Evolutionary conservation across 2,113 vertebrate genomes (phyloP).

Genomic region (Vanacampus margaritifer): DNA sequence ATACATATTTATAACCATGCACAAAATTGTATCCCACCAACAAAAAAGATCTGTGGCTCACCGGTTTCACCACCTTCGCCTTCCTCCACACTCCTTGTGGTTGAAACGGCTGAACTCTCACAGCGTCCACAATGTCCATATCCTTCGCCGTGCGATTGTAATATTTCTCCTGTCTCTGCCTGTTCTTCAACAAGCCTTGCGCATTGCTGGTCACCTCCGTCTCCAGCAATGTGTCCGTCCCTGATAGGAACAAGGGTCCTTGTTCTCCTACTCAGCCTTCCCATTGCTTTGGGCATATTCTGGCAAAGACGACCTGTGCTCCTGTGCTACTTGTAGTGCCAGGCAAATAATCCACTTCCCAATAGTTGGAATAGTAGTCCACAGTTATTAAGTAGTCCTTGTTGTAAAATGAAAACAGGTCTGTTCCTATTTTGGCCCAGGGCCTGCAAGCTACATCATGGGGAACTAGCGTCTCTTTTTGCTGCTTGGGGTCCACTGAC

Average conservation of each 20-base stretch:
- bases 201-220: neutral
- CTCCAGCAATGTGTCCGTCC: neutral
- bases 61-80: too few relatives aligned
- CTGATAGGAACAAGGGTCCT: neutral
- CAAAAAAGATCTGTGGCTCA: neutral
- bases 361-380: neutral
- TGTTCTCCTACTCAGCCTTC: neutral
- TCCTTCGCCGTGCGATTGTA: neutral
- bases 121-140: neutral
- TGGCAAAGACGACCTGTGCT: neutral
- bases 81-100: too few relatives aligned
- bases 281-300: constrained; percentile 5
- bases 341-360: neutral
- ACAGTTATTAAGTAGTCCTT: neutral
- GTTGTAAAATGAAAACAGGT: neutral
- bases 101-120: neutral
- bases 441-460: neutral
- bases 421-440: constrained; percentile 7
- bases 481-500: neutral
- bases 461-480: neutral
- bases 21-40: too few relatives aligned
- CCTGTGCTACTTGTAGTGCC: neutral
- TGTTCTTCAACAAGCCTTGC: neutral
- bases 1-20: too few relatives aligned
- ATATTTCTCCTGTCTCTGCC: neutral